Base-by-base conservation (phyloP, 2,888 invertebrate species). In the Chalcosyrphus nemorum region DNA sequence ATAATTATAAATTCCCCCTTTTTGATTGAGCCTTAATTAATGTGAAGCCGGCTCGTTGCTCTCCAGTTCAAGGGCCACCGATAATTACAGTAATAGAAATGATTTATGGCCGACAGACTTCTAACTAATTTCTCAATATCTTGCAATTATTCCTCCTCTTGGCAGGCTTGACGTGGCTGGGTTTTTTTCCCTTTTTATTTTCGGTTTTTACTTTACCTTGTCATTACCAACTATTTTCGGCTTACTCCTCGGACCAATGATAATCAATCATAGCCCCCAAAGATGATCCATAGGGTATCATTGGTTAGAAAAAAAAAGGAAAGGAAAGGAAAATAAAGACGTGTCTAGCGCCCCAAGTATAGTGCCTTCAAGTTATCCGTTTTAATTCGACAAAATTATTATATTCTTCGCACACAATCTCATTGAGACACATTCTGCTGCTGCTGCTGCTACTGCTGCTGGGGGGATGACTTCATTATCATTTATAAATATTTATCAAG, bases 401-500 rank as follows among this genome's bases (percentile, higher is more conserved):
- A 75, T 80, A 70, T 84, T 74, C 84, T 74, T 78, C 56, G 68
- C 84, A 84, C 80, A 78, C 80, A 70, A 74, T 75, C 74, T 74
- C 70, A 56, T 75, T 80, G 78, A 80, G 80, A 80, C 80, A 78
- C 80, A 80, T 63, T 70, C 61, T 41, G 35, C 24, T 32, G 32
- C 32, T 9, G 9, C 43, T 43, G 27, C 13, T 13, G 38, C 38
- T 13, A n/a, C n/a, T n/a, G n/a, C n/a, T n/a, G n/a, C n/a, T n/a
- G n/a, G 13, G 59, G 74, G 80, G 80, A 84, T 80, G 80, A 70
- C 84, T 85, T 85, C 85, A 85, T 85, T 85, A 85, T 81, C 81
- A 85, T 85, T 85, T 76, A 81, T 81, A 85, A 85, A 85, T 85
- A 85, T 85, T 85, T 85, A 85, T 85, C 81, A 80, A 85, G 66